Conservation (phyloP, 2,888 invertebrate genomes). For the Acanthosepion lycidas region DNA sequence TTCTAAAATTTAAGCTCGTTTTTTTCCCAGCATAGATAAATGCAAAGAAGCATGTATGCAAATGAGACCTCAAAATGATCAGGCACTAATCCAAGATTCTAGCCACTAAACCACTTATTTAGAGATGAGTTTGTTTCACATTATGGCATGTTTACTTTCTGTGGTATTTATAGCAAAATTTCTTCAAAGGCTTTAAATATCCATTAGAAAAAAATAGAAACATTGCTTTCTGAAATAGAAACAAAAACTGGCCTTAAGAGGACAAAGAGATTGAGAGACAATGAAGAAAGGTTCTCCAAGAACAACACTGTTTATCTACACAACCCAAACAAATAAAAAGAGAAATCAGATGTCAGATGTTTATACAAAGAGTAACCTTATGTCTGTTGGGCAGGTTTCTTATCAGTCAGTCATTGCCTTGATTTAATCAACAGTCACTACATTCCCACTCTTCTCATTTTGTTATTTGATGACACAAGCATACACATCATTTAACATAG, state of each 20-base stretch:
- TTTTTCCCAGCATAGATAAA: no score
- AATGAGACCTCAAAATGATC: no score
- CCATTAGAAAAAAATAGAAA: background rate
- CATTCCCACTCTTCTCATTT: background rate
- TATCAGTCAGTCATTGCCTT: background rate
- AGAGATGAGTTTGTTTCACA: no score
- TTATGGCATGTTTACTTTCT: no score
- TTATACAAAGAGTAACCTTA: background rate
- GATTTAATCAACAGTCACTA: background rate
- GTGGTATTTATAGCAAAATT: no score
- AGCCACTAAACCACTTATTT: no score
- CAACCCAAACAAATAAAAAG: background rate
- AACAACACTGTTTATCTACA: background rate
- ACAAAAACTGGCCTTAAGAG: background rate
- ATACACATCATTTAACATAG: background rate
- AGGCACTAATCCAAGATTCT: no score
- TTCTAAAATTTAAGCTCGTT: no score
- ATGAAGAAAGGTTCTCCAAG: background rate
- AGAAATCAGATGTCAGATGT: background rate
- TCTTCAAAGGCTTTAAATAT: background rate
- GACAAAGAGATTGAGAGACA: background rate
- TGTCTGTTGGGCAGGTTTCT: background rate
- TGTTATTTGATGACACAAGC: background rate
- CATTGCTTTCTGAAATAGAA: constrained; percentile 11
- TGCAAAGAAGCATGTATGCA: no score